Conservation (phyloP, 2,888 invertebrate genomes). For the Sinodicranocentrus sp. region DNA sequence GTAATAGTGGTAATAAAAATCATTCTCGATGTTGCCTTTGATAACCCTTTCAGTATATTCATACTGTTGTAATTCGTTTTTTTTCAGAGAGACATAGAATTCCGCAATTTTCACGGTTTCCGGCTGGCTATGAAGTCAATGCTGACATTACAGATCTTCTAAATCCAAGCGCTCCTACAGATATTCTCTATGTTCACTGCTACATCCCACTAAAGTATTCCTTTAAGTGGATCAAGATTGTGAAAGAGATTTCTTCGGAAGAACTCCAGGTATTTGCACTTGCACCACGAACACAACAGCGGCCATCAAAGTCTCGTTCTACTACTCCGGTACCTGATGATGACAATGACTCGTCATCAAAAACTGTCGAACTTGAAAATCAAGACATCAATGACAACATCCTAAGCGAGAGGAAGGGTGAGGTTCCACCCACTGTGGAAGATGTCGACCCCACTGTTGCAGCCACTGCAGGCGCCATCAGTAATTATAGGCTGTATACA, state of each 20-base stretch:
- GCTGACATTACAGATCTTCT: slow-evolving; percentile 72
- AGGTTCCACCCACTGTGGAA: slow-evolving; percentile 57
- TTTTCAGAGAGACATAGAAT: slow-evolving; percentile 70
- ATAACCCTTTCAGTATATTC: background rate
- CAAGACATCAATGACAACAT: slow-evolving; percentile 61
- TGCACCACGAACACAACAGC: background rate
- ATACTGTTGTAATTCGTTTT: background rate
- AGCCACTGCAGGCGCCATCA: slow-evolving; percentile 37
- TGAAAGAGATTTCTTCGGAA: slow-evolving; percentile 63
- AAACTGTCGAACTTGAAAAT: slow-evolving; percentile 62
- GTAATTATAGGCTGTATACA: slow-evolving; percentile 53
- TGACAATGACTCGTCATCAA: slow-evolving; percentile 47
- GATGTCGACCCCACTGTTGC: slow-evolving; percentile 56
- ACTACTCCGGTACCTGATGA: slow-evolving; percentile 22
- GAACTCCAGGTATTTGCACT: slow-evolving; percentile 63
- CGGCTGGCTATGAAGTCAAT: slow-evolving; percentile 73
- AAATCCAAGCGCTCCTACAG: slow-evolving; percentile 54
- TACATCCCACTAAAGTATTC: slow-evolving; percentile 73
- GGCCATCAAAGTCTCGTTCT: slow-evolving; percentile 32
- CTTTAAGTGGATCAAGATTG: slow-evolving; percentile 74
- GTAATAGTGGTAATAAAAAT: slow-evolving; percentile 11
- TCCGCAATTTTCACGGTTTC: slow-evolving; percentile 70
- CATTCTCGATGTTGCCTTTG: background rate
- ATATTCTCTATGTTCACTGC: slow-evolving; percentile 69
- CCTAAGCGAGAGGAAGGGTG: slow-evolving; percentile 65